Base-by-base conservation (phyloP, 2,888 invertebrate genomes). In the Plagodis pulveraria region DNA sequence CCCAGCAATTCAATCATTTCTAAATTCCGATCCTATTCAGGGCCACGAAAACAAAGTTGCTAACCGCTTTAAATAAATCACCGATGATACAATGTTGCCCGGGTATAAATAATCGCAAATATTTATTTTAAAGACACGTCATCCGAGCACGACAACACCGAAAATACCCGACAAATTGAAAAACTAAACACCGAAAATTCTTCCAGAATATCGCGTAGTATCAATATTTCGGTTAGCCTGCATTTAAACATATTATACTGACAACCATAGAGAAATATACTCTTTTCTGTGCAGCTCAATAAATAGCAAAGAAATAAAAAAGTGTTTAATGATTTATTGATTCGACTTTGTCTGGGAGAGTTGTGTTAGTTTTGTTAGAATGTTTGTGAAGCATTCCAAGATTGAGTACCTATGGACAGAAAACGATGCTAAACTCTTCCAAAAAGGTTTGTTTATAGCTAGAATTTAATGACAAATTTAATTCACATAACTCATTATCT, bases 111-210 rank as follows among this genome's bases (percentile, higher is more conserved):
- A 62, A 62, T 54, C 46, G 34, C 58, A 49, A 41, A 49, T 49
- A 45, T 63, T 65, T 68, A 64, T 63, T 65, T 62, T 55, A 60
- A 56, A 45, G 53, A 45, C 62, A 56, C 59, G 56, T 60, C 63
- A 63, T 58, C 41, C 56, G 50, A 59, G 43, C 62, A 38, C 44
- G 51, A 56, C 60, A 56, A 51, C 58, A 57, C 53, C 53, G 48
- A 55, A 53, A 60, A 62, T 58, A 58, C 40, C 36, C 43, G 41
- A 51, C 49, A 44, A 52, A 52, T 22, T 38, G 40, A 49, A 53
- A 58, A 44, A 52, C 6, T 40, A 49, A 52, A 41, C 52, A 49
- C 7, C 44, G 56, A 52, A 56, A 32, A 53, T 35, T 36, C 38
- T 51, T 51, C 4, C 11, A 11, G 47, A 45, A 8, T 8, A 59